Percentiles rank a stretch among this genome's conserved stretches.
Conservation (phyloP, 2,888 invertebrate genomes). For the Drosophila fungiperda region DNA sequence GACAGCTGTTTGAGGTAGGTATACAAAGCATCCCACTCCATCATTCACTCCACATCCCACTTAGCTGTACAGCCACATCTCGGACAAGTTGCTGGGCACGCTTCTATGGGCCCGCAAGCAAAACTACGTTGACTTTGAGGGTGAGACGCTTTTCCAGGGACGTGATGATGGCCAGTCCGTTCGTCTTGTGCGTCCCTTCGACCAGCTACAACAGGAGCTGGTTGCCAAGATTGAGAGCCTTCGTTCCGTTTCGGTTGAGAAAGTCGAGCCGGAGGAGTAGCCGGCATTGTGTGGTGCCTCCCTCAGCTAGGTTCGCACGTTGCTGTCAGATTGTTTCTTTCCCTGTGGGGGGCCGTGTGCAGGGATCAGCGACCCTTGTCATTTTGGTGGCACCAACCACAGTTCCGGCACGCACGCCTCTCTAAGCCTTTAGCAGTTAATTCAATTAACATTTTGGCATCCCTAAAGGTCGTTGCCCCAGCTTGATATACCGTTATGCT, state of each 20-base stretch:
- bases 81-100: constrained; percentile 97
- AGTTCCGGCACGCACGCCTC: constrained; percentile 60
- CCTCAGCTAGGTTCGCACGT: constrained; percentile 20
- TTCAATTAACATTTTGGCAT: constrained; percentile 62
- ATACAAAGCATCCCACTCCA: neutral
- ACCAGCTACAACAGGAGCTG: constrained; percentile 89
- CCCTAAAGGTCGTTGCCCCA: neutral
- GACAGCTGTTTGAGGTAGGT: constrained; percentile 61
- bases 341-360: neutral
- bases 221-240: constrained; percentile 87
- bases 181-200: constrained; percentile 90
- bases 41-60: neutral
- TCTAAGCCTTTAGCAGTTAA: constrained; percentile 64
- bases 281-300: constrained; percentile 24
- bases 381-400: constrained; percentile 12
- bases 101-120: constrained; percentile 95
- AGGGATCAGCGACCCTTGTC: constrained; percentile 55
- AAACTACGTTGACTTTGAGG: constrained; percentile 94
- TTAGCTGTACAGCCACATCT: constrained; percentile 94
- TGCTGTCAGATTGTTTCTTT: constrained; percentile 12
- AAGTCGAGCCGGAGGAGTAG: constrained; percentile 22
- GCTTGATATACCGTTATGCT: constrained; percentile 8
- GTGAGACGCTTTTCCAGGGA: constrained; percentile 96
- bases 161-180: constrained; percentile 95
- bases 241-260: constrained; percentile 33